Conservation (phyloP, 2,888 invertebrate genomes). For the Conops quadrifasciatus region DNA sequence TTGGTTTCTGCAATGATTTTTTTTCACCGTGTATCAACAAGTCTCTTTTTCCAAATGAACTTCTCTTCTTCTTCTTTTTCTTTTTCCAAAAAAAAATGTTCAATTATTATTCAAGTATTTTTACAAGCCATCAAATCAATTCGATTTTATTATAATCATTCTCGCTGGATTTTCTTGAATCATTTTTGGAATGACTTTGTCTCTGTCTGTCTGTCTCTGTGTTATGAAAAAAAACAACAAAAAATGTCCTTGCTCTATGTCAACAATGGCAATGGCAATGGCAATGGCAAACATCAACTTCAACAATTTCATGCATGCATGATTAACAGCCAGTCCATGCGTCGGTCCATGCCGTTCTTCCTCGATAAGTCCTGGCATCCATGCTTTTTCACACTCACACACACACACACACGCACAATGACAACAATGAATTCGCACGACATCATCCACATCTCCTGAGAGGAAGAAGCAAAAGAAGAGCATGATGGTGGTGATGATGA, state of each 20-base stretch:
- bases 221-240: background rate
- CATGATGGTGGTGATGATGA: background rate
- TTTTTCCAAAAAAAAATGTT: background rate
- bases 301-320: constrained; percentile 9
- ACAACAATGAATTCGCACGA: background rate
- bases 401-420: no score
- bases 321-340: background rate
- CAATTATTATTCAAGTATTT: background rate
- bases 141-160: background rate
- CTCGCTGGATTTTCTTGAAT: background rate
- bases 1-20: background rate
- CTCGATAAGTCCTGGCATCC: no score
- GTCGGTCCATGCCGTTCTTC: background rate
- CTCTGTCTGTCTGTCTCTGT: background rate
- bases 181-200: background rate
- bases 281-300: background rate
- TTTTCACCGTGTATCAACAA: background rate
- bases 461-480: background rate
- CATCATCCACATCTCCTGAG: background rate
- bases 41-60: background rate
- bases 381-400: no score
- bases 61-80: background rate
- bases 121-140: background rate
- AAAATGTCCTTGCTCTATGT: background rate
- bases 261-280: background rate